Conservation (phyloP, 2,797 vertebrate species). For the Luscinia luscinia region DNA sequence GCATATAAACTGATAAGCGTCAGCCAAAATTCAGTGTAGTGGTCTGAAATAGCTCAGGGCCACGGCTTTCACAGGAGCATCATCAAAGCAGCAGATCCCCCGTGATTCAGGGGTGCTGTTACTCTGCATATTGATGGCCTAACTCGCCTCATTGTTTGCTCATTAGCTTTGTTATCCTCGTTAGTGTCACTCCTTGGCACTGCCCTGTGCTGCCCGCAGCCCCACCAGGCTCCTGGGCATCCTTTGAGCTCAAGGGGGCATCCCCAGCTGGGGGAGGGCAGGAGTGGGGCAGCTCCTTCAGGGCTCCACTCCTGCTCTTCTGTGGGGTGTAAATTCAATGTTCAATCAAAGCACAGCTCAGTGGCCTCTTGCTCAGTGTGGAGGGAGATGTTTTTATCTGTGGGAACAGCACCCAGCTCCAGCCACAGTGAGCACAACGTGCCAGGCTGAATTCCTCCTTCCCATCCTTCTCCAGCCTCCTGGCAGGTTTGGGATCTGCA, state of each 20-base stretch:
- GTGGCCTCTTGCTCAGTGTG: background rate
- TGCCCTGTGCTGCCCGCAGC: background rate
- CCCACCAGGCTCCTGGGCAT: background rate
- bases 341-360: background rate
- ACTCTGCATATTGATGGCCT: background rate
- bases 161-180: background rate
- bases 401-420: background rate
- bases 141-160: background rate
- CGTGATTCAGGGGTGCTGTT: background rate
- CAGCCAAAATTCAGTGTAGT: background rate
- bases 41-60: background rate
- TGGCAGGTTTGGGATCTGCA: background rate
- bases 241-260: background rate
- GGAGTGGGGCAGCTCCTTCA: background rate
- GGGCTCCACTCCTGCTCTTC: background rate
- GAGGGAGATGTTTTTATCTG: background rate
- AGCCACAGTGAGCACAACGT: background rate
- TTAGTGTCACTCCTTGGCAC: background rate
- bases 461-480: background rate
- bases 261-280: background rate
- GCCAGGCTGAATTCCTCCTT: background rate
- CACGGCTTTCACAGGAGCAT: background rate
- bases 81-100: background rate
- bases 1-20: conserved; percentile 1
- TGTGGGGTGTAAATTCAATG: background rate